phyloP scores from a whole-genome alignment of 2,113 vertebrate species.

The Dipodomys merriami region DNA sequence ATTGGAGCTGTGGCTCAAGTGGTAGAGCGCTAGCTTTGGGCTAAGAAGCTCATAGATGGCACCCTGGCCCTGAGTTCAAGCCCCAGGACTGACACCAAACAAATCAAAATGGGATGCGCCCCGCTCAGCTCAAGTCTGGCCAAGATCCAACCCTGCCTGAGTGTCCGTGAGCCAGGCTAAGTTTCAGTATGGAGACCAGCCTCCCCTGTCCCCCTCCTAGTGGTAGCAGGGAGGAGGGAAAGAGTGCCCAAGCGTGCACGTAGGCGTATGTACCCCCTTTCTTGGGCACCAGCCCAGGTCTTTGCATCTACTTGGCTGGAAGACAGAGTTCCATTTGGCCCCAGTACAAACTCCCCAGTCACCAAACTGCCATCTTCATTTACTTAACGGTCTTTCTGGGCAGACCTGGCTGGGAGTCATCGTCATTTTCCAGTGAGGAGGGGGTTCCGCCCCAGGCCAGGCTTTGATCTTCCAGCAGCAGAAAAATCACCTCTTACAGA shows the following conservation, averaged over 20 bases:
- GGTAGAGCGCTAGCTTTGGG: too few species aligned
- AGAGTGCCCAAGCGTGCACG: neutral
- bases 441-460: slow-evolving; percentile 61
- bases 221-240: neutral
- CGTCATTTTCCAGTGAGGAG: slow-evolving; percentile 84
- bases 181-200: neutral
- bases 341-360: slow-evolving; percentile 83
- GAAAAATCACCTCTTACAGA: slow-evolving; percentile 77
- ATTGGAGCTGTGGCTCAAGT: too few species aligned
- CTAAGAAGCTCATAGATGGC: too few species aligned
- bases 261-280: slow-evolving; percentile 56
- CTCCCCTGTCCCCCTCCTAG: too few species aligned
- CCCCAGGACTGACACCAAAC: too few species aligned
- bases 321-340: slow-evolving; percentile 85
- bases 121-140: neutral
- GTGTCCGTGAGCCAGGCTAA: neutral
- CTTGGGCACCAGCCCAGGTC: slow-evolving; percentile 82
- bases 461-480: slow-evolving; percentile 79
- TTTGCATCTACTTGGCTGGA: slow-evolving; percentile 81
- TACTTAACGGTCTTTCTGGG: slow-evolving; percentile 82
- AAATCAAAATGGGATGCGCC: neutral
- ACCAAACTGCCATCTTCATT: slow-evolving; percentile 85
- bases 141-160: neutral
- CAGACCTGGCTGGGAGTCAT: slow-evolving; percentile 85
- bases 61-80: too few species aligned